Base-by-base conservation (phyloP, 1,140 invertebrate species). In the Mercenaria mercenaria region DNA sequence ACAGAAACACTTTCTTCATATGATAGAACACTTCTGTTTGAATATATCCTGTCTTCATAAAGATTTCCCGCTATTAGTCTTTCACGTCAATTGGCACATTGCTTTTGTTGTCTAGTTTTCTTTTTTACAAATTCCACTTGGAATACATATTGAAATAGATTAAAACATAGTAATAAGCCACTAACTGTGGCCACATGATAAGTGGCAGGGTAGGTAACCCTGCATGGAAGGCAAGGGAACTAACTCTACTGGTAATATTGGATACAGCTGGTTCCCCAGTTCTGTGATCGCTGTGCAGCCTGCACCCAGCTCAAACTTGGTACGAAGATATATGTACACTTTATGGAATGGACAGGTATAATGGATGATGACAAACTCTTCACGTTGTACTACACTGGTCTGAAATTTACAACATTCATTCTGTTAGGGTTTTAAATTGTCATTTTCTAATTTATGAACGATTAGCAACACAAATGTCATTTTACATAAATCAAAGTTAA, bases 381-480 rank as follows among this genome's bases (percentile, higher is more conserved):
- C 43, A n/a, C 1, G 1, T 20, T 32, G 34, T 50, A 84, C 82
- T 84, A 84, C 15, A 84, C 82, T 26, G 82, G 82, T 74, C 82
- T 84, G 67, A 84, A 84, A 69, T 13, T 56, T n/a, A n/a, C n/a
- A n/a, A n/a, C n/a, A n/a, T n/a, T n/a, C n/a, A n/a, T n/a, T n/a
- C n/a, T n/a, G n/a, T n/a, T n/a, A n/a, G n/a, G n/a, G n/a, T n/a
- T n/a, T n/a, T n/a, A n/a, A n/a, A n/a, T n/a, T n/a, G n/a, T n/a
- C n/a, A n/a, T n/a, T n/a, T n/a, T n/a, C n/a, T n/a, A n/a, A n/a
- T n/a, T n/a, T n/a, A n/a, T n/a, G n/a, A n/a, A n/a, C n/a, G n/a
- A n/a, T n/a, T n/a, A n/a, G n/a, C n/a, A n/a, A n/a, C n/a, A n/a
- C n/a, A n/a, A n/a, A n/a, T n/a, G n/a, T n/a, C n/a, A n/a, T n/a